Evolutionary conservation across 2,888 invertebrate species (phyloP), one percentile per base, ranked within the genome.

Genomic region (Lamellibrachia satsuma): DNA sequence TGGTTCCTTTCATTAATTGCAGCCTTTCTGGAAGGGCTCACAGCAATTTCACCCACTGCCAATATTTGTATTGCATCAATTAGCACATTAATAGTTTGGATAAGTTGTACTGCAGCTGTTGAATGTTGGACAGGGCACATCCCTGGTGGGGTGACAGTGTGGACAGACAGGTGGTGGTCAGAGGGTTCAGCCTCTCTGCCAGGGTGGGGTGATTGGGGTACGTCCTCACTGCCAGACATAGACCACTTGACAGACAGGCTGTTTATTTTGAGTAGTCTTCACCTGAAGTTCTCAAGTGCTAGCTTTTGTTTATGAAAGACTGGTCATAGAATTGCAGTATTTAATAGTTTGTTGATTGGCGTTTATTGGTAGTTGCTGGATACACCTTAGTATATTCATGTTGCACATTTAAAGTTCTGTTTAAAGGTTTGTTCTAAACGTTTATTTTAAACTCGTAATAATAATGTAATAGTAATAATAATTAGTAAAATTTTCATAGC

Each of bases 1-100:
- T 75, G 75, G 75, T 22, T 75, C 22, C 75, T 22, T 22, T 75
- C 4, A 75, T 75, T 75, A 75, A 75, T 75, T 22, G 75, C 75
- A 75, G 75, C 75, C 22, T 39, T 75, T 75, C 75, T 22, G 22
- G 22, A 75, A 22, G 11, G 75, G 15, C 22, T 75, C 22, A n/a
- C 75, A 75, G 75, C 75, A 75, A 75, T 75, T 75, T 75, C 75
- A 75, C 75, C 75, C 75, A 75, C 15, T 75, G 75, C 75, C 75
- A 75, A 75, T 75, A 75, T 75, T 75, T 22, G 22, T 75, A 75
- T 75, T 75, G 15, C 75, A 15, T 22, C 75, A 11, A 75, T 75
- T 75, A 75, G 22, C 22, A 22, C 75, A 75, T 75, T 75, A 75
- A 75, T 75, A 75, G 75, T 75, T 75, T 75, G 75, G 75, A 75